Conservation (phyloP, 1,140 invertebrate genomes). For the Pseudomyrmex concolor region DNA sequence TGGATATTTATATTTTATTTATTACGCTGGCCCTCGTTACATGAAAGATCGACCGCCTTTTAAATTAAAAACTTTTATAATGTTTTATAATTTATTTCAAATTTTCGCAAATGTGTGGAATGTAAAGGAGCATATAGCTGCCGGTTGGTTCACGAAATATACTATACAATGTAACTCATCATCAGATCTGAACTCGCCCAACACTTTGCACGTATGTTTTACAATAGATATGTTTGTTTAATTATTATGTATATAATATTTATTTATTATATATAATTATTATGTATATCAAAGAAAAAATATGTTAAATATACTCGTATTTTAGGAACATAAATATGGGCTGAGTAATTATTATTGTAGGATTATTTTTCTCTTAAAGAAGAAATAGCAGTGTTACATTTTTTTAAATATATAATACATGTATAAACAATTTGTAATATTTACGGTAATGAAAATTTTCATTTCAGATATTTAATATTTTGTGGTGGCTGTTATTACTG, state of each 20-base stretch:
- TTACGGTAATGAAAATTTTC: too few species aligned
- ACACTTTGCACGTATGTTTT: background rate
- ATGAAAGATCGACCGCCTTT: constrained; percentile 88
- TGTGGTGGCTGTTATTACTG: constrained; percentile 80
- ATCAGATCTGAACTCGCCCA: background rate
- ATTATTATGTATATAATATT: background rate
- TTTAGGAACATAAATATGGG: too few species aligned
- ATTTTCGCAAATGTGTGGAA: constrained; percentile 84
- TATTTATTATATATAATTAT: too few species aligned
- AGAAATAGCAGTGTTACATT: too few species aligned
- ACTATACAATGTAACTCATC: background rate
- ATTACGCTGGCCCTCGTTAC: constrained; percentile 84
- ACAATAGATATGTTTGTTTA: background rate
- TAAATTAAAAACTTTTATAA: constrained; percentile 85
- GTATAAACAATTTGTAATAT: background rate
- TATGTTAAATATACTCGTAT: too few species aligned
- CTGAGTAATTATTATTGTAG: too few species aligned
- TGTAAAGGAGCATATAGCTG: constrained; percentile 78
- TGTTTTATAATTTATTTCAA: constrained; percentile 87
- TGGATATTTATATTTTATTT: constrained; percentile 84
- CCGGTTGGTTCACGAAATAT: constrained; percentile 67
- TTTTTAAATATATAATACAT: background rate
- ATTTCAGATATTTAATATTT: constrained; percentile 71
- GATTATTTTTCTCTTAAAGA: too few species aligned
- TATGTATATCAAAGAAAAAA: too few species aligned